Evolutionary conservation across 2,888 invertebrate species (phyloP).

Genomic region (Choristoneura rosaceana): DNA sequence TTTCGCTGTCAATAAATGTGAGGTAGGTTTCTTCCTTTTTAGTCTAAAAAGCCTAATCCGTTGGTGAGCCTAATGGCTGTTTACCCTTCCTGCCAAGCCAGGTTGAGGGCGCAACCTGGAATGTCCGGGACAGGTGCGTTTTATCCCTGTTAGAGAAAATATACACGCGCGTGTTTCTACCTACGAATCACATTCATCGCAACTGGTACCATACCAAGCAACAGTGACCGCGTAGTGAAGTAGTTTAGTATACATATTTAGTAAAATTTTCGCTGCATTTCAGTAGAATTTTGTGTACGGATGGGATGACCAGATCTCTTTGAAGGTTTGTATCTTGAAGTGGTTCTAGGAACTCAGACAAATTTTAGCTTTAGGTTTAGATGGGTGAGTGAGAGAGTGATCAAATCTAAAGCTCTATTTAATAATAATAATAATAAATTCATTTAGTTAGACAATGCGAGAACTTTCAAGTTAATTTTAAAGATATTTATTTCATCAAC

Average conservation of each 20-base stretch:
- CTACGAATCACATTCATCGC: background rate
- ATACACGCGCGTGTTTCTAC: background rate
- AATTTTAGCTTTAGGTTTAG: too few relatives aligned
- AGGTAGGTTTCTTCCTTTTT: background rate
- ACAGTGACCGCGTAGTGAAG: background rate
- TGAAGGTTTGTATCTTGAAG: too few relatives aligned
- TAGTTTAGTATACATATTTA: background rate
- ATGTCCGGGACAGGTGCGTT: slow-evolving; percentile 2
- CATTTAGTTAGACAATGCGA: too few relatives aligned
- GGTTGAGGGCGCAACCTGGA: slow-evolving; percentile 1
- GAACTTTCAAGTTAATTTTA: too few relatives aligned
- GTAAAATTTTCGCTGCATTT: too few relatives aligned
- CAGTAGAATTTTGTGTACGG: too few relatives aligned
- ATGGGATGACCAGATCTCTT: too few relatives aligned
- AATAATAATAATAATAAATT: too few relatives aligned
- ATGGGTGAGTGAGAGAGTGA: too few relatives aligned
- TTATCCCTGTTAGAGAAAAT: slow-evolving; percentile 9
- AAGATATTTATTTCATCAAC: too few relatives aligned
- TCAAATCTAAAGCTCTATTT: too few relatives aligned
- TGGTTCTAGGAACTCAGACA: too few relatives aligned
- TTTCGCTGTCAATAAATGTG: background rate
- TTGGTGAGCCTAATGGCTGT: slow-evolving; percentile 2
- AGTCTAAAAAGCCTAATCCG: background rate
- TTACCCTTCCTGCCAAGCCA: background rate
- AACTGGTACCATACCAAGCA: background rate